Base-by-base conservation (phyloP, 2,797 vertebrate genomes). In the Myripristis jacobus region DNA sequence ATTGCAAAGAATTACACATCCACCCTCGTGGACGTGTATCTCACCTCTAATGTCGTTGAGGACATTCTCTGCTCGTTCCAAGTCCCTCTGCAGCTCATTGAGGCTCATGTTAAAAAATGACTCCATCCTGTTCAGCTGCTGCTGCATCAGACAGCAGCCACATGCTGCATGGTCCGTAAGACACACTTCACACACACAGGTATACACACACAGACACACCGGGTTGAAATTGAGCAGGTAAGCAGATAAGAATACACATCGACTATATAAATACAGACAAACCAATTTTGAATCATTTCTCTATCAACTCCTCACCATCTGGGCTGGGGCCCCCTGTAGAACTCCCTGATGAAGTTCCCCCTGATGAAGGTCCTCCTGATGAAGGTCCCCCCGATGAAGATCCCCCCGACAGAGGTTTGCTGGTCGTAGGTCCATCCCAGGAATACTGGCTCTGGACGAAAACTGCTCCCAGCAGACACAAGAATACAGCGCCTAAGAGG, bases 111-210 rank as follows among this genome's bases (percentile, higher is more conserved):
- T 86, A 53, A 92, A 93, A n/a, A 75, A 76, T 2, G 0, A 1
- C 81, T 91, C 81, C 80, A 91, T 71, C 58, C 68, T 86, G 4
- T 50, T 0, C 6, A 93, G 54, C 46, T 89, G 75, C 47, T 53
- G 81, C 80, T 92, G 72, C 87, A 95, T 93, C 79, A 93, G 68
- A 54, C 94, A 95, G 77, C 94, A 95, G 62, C 92, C 90, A 13
- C 94, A 95, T 0, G 89, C 70, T 0, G 63, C 18, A 7, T 74
- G 66, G 58, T 93, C 83, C 12, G 10, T 22, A 27, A 80, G 52
- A 71, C 94, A 94, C 3, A 13, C 93, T 94, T 70, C 44, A 66
- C 9, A 65, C 6, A 58, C 16, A 61, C 60, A 75, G 44, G 51
- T 4, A 41, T 13, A 41, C 1, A 13, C 18, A 18, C 1, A 16